Percentiles rank a stretch among this genome's conserved stretches.
These are phyloP conservation scores for Melipona quadrifasciata DNA, from an alignment of 1,140 invertebrate genomes.

Conservation along the genomic window DNA sequence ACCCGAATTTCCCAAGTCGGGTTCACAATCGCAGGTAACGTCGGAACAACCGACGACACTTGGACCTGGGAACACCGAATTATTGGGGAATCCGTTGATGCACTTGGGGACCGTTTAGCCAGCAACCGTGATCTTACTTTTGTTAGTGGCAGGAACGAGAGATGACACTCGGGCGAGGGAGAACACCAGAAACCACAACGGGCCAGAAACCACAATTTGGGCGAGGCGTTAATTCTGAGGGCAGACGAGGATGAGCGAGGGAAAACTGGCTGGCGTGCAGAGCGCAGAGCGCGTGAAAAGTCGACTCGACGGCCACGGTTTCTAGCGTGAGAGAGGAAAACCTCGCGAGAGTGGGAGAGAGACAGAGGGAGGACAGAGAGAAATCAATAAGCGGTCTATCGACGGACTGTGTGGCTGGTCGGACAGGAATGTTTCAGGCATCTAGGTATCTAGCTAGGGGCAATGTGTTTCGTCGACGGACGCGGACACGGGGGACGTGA, in stretches of 20 bases:
- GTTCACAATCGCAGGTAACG: too few species aligned
- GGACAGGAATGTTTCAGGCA: constrained; percentile 26
- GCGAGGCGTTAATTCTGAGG: too few species aligned
- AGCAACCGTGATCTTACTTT: not conserved
- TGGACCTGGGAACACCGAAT: too few species aligned
- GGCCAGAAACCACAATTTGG: fast-evolving
- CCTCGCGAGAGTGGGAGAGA: constrained; percentile 29
- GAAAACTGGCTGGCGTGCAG: not conserved
- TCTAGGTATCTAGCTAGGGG: constrained; percentile 2
- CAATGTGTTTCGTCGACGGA: not conserved
- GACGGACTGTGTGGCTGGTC: constrained; percentile 50
- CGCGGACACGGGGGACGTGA: not conserved
- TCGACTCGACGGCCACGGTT: not conserved
- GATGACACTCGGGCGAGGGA: not conserved
- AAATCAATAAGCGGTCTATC: constrained; percentile 60
- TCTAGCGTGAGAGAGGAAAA: constrained; percentile 31
- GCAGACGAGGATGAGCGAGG: not conserved
- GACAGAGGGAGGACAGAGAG: constrained; percentile 27
- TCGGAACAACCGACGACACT: too few species aligned
- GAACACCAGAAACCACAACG: fast-evolving
- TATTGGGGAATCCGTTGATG: too few species aligned
- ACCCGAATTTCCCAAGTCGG: too few species aligned
- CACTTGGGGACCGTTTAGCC: too few species aligned
- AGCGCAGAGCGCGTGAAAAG: constrained; percentile 15
- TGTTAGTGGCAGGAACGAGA: not conserved